phyloP scores from a whole-genome alignment of 2,797 vertebrate species.

The Myotis pilosus region DNA sequence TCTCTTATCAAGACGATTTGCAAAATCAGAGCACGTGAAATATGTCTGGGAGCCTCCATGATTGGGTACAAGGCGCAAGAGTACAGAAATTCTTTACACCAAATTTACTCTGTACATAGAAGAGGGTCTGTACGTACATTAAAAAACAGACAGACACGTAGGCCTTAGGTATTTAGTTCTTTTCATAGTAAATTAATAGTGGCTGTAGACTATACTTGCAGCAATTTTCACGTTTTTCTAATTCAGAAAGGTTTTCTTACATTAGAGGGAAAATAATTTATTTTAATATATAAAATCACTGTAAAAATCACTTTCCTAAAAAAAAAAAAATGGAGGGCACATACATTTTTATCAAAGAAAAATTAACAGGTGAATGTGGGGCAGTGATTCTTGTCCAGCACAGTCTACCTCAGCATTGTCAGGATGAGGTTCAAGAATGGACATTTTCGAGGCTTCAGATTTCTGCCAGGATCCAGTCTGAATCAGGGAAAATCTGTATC shows the following conservation, averaged over 20 bases:
- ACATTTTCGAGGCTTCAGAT: conserved; percentile 76
- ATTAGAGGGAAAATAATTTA: conserved; percentile 90
- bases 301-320: conserved; percentile 89
- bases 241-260: conserved; percentile 91
- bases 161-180: conserved; percentile 80
- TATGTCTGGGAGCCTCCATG: not conserved
- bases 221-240: conserved; percentile 88
- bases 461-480: conserved; percentile 74
- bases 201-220: conserved; percentile 69
- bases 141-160: conserved; percentile 52
- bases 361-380: conserved; percentile 78
- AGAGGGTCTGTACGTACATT: conserved; percentile 65
- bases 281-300: conserved; percentile 93
- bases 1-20: conserved; percentile 21
- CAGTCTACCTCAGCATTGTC: conserved; percentile 91
- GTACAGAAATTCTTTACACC: conserved; percentile 37
- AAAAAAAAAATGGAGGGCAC: conserved; percentile 54
- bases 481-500: conserved; percentile 63
- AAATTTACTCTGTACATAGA: conserved; percentile 79
- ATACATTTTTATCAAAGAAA: conserved; percentile 80
- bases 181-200: conserved; percentile 68
- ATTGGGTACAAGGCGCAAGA: conserved; percentile 28
- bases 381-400: conserved; percentile 84
- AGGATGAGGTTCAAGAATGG: conserved; percentile 83
- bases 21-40: not conserved